Evolutionary conservation across 1,140 invertebrate species (phyloP).

Genomic region (Venturia canescens): DNA sequence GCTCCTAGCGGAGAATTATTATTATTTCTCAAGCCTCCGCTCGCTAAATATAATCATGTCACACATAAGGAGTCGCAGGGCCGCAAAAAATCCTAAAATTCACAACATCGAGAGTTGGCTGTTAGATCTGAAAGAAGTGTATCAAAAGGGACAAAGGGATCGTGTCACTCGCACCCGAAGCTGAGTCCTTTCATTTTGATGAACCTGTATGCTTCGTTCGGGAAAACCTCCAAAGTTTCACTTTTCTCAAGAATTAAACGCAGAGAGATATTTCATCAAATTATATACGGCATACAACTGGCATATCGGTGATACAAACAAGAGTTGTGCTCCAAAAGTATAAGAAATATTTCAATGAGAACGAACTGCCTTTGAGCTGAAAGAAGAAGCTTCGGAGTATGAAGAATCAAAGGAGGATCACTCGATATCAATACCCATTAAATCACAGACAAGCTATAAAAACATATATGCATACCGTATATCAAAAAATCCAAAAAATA

Average conservation of each 20-base stretch:
- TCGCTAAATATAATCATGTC: no score
- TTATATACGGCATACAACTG: neutral
- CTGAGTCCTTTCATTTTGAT: no score
- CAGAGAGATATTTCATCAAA: no score
- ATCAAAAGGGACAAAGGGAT: neutral
- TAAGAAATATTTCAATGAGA: neutral
- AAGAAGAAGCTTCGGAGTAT: neutral
- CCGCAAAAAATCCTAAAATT: neutral
- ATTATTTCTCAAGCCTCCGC: no score
- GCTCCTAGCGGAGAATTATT: neutral
- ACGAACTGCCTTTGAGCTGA: neutral
- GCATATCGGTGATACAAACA: neutral
- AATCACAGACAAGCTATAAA: conserved; percentile 15
- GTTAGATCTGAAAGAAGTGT: neutral
- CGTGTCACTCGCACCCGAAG: neutral
- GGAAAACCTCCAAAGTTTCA: no score
- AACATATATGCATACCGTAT: no score
- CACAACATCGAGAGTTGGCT: neutral
- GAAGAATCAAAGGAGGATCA: neutral
- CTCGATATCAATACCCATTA: neutral
- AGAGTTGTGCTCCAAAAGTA: neutral
- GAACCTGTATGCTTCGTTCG: no score
- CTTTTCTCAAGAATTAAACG: no score
- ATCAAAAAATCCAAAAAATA: no score
- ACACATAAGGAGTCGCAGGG: no score